These are phyloP conservation scores for Heliangelus exortis DNA, from an alignment of 2,797 vertebrate species.

Conservation along the genomic window DNA sequence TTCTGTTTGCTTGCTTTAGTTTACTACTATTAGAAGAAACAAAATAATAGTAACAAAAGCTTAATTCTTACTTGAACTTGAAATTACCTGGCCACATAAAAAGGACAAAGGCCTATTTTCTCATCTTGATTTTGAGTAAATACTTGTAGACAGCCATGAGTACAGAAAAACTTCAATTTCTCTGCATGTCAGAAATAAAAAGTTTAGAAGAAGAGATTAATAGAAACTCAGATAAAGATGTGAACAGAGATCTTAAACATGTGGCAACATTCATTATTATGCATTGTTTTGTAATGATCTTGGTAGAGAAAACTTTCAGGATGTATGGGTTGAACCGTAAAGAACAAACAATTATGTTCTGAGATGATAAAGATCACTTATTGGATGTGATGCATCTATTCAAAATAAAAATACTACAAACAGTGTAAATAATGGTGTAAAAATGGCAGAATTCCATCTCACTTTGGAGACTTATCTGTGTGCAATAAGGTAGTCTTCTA, in stretches of 20 bases:
- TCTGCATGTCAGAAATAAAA: background rate
- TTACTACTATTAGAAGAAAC: background rate
- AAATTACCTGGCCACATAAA: background rate
- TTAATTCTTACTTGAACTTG: background rate
- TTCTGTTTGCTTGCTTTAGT: background rate
- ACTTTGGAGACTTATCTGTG: background rate
- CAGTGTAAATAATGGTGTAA: background rate
- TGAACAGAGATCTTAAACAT: background rate
- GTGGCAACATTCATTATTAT: background rate
- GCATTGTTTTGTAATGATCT: background rate
- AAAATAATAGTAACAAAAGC: background rate
- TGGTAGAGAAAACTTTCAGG: background rate
- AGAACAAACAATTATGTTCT: background rate
- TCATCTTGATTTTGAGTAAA: background rate
- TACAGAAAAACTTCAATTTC: background rate
- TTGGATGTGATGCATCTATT: background rate
- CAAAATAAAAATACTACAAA: background rate
- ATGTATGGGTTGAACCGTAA: background rate
- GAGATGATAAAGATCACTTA: background rate
- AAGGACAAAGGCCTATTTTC: background rate
- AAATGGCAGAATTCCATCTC: background rate
- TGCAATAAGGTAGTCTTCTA: background rate
- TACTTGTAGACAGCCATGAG: background rate
- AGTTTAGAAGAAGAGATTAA: background rate
- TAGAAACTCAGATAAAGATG: background rate